These are phyloP conservation scores for Sylvia atricapilla DNA, from an alignment of 2,113 vertebrate genomes.

Conservation along the genomic window DNA sequence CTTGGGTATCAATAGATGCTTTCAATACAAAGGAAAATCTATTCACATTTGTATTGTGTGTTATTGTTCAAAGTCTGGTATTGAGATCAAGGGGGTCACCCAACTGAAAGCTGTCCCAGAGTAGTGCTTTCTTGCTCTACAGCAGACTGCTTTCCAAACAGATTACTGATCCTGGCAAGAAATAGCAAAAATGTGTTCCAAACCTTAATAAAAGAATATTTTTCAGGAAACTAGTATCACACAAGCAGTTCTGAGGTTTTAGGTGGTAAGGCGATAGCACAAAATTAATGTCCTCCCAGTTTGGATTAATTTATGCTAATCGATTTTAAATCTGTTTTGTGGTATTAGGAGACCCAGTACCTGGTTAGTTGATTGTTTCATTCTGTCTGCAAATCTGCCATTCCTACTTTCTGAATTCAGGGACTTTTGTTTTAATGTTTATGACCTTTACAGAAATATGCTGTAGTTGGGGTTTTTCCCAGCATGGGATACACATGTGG, in stretches of 20 bases:
- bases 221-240: neutral
- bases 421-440: neutral
- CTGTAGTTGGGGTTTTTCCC: neutral
- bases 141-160: neutral
- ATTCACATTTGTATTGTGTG: neutral
- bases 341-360: neutral
- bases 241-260: neutral
- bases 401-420: neutral
- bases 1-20: neutral
- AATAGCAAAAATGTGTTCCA: neutral
- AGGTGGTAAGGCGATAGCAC: neutral
- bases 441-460: neutral
- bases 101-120: neutral
- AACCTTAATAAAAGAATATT: neutral
- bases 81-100: neutral
- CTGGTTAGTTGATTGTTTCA: neutral
- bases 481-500: fast-evolving
- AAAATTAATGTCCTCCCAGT: neutral
- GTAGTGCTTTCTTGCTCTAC: neutral
- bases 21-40: neutral
- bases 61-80: neutral
- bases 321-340: neutral
- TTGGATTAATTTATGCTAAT: neutral
- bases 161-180: neutral
- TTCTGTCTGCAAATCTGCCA: neutral